phyloP scores from a whole-genome alignment of 35 echinoderm and acorn worm species.

The Acanthaster planci region DNA sequence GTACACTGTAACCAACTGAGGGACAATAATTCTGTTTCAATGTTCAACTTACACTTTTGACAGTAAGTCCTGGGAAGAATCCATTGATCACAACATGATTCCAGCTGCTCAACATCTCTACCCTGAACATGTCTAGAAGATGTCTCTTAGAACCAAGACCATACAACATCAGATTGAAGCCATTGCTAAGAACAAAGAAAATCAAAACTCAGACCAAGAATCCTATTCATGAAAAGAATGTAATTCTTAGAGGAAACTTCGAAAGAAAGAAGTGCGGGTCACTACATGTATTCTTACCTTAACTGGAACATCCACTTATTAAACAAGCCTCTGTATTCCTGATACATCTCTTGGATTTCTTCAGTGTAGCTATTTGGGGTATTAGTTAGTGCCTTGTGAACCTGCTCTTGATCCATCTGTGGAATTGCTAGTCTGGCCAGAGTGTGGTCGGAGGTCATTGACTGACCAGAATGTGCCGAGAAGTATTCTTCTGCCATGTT shows the following conservation, averaged over 20 bases:
- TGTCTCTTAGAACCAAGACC: conserved; percentile 85
- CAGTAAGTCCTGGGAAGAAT: conserved; percentile 91
- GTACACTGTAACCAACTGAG: no score
- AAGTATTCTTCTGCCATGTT: conserved; percentile 85
- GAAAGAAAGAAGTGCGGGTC: no score
- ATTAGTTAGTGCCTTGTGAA: conserved; percentile 57
- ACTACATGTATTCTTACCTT: conserved; percentile 68
- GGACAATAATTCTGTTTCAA: no score
- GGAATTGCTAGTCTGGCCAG: conserved; percentile 81
- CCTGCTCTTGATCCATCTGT: conserved; percentile 76
- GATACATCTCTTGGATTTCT: conserved; percentile 59
- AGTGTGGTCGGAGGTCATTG: conserved; percentile 88
- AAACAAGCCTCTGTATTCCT: conserved; percentile 70
- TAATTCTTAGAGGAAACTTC: no score
- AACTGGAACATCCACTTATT: conserved; percentile 92
- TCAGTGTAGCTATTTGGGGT: conserved; percentile 57
- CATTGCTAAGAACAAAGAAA: conserved; percentile 60
- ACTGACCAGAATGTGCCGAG: conserved; percentile 67
- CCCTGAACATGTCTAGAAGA: conserved; percentile 70
- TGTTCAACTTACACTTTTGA: conserved; percentile 73
- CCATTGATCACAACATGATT: conserved; percentile 89
- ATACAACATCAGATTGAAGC: conserved; percentile 88
- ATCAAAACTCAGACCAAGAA: not conserved
- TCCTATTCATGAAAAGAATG: no score
- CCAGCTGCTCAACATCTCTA: conserved; percentile 38